Percentiles rank a stretch among this genome's conserved stretches.
These are phyloP conservation scores for Caracal caracal DNA, from an alignment of 2,113 vertebrate genomes.

Conservation along the genomic window DNA sequence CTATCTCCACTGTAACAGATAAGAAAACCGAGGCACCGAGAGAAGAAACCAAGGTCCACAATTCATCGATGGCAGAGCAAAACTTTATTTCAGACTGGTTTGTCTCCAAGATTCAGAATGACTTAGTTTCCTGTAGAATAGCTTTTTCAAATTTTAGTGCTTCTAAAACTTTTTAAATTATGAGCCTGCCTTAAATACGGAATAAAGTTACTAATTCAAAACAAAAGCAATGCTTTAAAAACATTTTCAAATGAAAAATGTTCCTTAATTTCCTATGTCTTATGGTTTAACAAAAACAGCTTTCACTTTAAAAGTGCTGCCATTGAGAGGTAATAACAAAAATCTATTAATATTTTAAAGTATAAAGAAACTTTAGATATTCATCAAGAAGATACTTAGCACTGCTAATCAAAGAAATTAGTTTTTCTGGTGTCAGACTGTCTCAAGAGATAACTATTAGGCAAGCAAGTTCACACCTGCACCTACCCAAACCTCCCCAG, in stretches of 20 bases:
- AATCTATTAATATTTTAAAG: background rate
- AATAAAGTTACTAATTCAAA: background rate
- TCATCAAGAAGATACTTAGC: background rate
- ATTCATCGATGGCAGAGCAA: background rate
- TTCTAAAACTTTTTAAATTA: background rate
- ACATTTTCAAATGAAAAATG: background rate
- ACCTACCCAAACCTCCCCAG: background rate
- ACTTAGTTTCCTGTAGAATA: background rate
- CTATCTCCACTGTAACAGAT: background rate
- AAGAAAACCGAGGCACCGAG: background rate
- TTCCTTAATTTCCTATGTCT: constrained; percentile 15
- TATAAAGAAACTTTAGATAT: background rate
- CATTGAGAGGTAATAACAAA: background rate
- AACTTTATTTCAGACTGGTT: background rate
- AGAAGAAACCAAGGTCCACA: background rate
- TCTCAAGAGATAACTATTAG: background rate
- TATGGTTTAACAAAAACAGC: background rate
- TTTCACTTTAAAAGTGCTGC: background rate
- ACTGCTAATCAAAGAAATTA: constrained; percentile 4
- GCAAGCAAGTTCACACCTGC: background rate
- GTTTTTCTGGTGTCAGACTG: background rate
- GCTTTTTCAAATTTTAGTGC: background rate
- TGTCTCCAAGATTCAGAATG: background rate
- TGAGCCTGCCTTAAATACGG: background rate
- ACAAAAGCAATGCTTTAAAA: background rate